Evolutionary conservation across 2,797 vertebrate genomes (phyloP), one percentile per base, ranked within the genome.

Genomic region (Arctocebus calabarensis): DNA sequence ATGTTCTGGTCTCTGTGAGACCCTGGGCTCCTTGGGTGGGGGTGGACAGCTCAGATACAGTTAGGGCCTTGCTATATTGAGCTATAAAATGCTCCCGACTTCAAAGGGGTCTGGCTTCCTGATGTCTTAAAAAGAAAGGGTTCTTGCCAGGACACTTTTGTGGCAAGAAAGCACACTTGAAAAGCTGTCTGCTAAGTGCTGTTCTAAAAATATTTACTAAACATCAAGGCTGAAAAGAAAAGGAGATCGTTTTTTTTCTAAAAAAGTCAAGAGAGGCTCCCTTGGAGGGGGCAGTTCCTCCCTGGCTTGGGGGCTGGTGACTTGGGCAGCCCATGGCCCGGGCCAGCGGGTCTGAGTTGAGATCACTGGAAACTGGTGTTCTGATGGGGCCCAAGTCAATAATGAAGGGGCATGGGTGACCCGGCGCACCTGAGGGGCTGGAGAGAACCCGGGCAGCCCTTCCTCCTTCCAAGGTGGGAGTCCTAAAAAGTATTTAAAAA

Each of bases 261-360:
- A 45, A 96, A 96, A 95, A 62, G 84, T 96, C 75, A 55, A 90
- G 90, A 84, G 88, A 32, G 84, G 91, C 78, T 90, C 91, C 93
- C 68, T 64, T 52, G 74, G 71, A 59, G 84, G 57, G 66, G 61
- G 17, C 61, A 32, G 75, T 14, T 61, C 45, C 68, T 93, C 90
- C 71, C 74, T 74, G 62, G 83, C n/a, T 73, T 78, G 68, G 94
- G 74, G 88, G 87, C 93, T 94, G 93, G 92, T 91, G 96, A 48
- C 93, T 9, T 32, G 92, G 78, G 95, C 86, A 79, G 91, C 45
- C 88, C 71, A 4, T 57, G 83, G 92, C 90, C 59, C 37, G 81
- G 97, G 97, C 97, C 97, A 98, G 98, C 97, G 95, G 85, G 96
- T 96, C 11, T 43, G 95, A 95, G 96, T 61, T 81, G 85, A 88